Conservation (phyloP, 2,797 vertebrate species). For the Harpagifer antarcticus region DNA sequence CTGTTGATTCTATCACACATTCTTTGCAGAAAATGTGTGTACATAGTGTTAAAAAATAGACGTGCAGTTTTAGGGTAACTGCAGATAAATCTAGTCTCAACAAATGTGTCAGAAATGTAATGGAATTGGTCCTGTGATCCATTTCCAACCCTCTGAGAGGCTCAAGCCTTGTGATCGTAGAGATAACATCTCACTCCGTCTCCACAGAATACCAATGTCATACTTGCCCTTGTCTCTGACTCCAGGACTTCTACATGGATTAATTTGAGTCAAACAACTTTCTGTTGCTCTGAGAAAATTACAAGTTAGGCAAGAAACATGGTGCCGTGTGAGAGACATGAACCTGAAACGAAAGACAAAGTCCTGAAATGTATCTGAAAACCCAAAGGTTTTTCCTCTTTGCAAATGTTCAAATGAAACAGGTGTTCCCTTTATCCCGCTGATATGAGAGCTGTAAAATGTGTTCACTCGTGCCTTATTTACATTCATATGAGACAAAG, state of each 20-base stretch:
- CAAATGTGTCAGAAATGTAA: conserved; percentile 66
- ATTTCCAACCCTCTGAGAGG: conserved; percentile 60
- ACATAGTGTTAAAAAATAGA: conserved; percentile 36
- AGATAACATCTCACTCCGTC: conserved; percentile 65
- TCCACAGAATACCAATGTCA: conserved; percentile 66
- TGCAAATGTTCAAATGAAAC: conserved; percentile 66
- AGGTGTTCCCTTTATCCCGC: conserved; percentile 62
- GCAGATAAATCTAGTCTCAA: conserved; percentile 58
- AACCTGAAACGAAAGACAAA: conserved; percentile 34
- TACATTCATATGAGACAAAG: conserved; percentile 63
- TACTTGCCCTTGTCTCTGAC: conserved; percentile 39
- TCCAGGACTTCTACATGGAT: conserved; percentile 42
- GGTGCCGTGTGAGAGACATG: conserved; percentile 6
- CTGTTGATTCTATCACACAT: conserved; percentile 36
- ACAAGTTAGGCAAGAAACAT: conserved; percentile 5
- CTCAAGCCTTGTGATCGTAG: conserved; percentile 59
- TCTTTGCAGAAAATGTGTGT: conserved; percentile 38
- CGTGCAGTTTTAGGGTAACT: conserved; percentile 36
- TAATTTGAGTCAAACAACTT: conserved; percentile 23
- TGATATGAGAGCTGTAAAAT: conserved; percentile 70
- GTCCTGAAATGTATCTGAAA: conserved; percentile 50
- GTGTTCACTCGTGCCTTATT: conserved; percentile 61
- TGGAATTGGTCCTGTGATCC: conserved; percentile 69
- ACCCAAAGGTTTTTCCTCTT: conserved; percentile 52
- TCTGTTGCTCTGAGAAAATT: conserved; percentile 37